A percentile compares a stretch with the other conserved stretches of the same genome.
Evolutionary conservation across 2,113 vertebrate genomes (phyloP).

Genomic region (Archocentrus centrarchus): DNA sequence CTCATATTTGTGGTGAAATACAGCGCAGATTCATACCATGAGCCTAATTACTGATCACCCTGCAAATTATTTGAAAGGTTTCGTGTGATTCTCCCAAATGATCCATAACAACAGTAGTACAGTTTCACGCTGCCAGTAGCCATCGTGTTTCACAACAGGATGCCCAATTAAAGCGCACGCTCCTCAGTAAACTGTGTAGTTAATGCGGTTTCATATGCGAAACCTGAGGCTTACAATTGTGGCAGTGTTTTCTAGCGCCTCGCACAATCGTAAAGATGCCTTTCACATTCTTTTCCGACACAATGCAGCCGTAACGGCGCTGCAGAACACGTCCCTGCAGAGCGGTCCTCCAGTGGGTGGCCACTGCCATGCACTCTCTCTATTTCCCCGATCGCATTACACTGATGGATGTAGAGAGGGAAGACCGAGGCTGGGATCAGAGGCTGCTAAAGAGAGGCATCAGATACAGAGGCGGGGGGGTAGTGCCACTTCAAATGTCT

Average conservation of each 20-base stretch:
- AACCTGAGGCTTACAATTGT: not conserved
- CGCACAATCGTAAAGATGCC: constrained; percentile 36
- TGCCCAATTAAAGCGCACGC: constrained; percentile 45
- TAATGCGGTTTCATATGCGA: constrained; percentile 33
- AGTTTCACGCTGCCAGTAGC: constrained; percentile 21
- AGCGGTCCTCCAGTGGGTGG: constrained; percentile 9
- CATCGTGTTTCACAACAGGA: constrained; percentile 39
- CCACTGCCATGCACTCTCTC: not conserved
- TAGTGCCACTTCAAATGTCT: constrained; percentile 46
- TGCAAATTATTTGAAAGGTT: constrained; percentile 25
- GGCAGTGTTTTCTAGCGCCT: not conserved
- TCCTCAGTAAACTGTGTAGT: constrained; percentile 42
- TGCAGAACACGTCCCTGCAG: not conserved
- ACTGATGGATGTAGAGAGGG: constrained; percentile 41
- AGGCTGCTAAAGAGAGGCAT: constrained; percentile 23
- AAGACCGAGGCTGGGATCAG: constrained; percentile 15
- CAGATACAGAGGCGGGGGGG: constrained; percentile 32
- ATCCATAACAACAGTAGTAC: constrained; percentile 43
- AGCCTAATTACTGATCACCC: constrained; percentile 27
- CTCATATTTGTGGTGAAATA: constrained; percentile 8
- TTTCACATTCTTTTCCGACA: constrained; percentile 13
- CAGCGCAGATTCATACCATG: not conserved
- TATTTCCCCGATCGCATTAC: constrained; percentile 40
- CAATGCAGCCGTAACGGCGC: not conserved
- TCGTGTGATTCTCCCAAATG: constrained; percentile 39